Evolutionary conservation across 1,140 invertebrate genomes (phyloP).

Genomic region (Prorops nasuta): DNA sequence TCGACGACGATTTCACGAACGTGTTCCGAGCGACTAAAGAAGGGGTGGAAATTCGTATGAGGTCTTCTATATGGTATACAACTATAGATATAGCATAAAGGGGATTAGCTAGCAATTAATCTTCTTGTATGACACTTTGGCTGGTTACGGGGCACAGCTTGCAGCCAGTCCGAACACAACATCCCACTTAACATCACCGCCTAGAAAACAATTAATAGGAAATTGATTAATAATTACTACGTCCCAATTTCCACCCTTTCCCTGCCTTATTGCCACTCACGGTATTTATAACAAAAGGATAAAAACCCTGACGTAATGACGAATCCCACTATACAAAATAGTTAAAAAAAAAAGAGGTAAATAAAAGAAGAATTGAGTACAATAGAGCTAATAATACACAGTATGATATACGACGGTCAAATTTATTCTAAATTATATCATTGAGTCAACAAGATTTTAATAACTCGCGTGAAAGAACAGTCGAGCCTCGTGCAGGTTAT

Average conservation of each 20-base stretch:
- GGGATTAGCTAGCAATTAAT: conserved; percentile 48
- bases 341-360: too few relatives aligned
- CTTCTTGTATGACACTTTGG: conserved; percentile 45
- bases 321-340: too few relatives aligned
- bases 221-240: conserved; percentile 48
- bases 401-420: too few relatives aligned
- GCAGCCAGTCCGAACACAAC: conserved; percentile 42
- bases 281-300: conserved; percentile 20
- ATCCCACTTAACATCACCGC: conserved; percentile 43
- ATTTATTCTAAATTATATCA: too few relatives aligned
- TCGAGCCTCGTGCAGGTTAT: too few relatives aligned
- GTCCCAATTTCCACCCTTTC: conserved; percentile 27
- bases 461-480: too few relatives aligned
- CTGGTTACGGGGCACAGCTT: conserved; percentile 36
- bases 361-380: too few relatives aligned
- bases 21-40: conserved; percentile 20
- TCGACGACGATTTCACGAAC: conserved; percentile 12
- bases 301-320: neutral
- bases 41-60: conserved; percentile 23
- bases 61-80: too few relatives aligned
- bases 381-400: too few relatives aligned
- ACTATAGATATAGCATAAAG: too few relatives aligned
- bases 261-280: conserved; percentile 6
- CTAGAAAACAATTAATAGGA: conserved; percentile 47
- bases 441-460: too few relatives aligned